Evolutionary conservation across 2,113 vertebrate genomes (phyloP).

Genomic region (Tricholaema leucomelas): DNA sequence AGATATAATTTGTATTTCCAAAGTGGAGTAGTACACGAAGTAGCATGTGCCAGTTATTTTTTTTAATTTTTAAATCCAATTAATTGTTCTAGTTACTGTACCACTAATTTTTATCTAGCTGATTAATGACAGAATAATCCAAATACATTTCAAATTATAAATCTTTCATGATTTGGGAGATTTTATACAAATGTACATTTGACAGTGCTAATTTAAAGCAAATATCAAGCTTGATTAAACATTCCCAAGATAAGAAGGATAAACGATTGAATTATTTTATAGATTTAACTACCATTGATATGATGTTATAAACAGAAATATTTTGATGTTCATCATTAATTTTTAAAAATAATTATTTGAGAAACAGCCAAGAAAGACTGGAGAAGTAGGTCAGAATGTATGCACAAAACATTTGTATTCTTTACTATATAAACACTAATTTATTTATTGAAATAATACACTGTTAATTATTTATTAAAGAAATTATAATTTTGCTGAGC

Average conservation of each 20-base stretch:
- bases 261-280: slow-evolving; percentile 93
- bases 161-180: slow-evolving; percentile 98
- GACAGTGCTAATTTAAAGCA: slow-evolving; percentile 97
- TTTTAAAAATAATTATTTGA: slow-evolving; percentile 78
- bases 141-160: slow-evolving; percentile 95
- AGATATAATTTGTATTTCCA: not conserved
- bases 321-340: slow-evolving; percentile 87
- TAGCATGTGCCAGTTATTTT: slow-evolving; percentile 25
- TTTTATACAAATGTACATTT: slow-evolving; percentile 95
- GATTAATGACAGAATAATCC: slow-evolving; percentile 93
- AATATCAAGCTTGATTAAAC: slow-evolving; percentile 97
- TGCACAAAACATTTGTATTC: slow-evolving; percentile 80
- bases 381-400: slow-evolving; percentile 72
- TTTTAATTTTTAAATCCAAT: slow-evolving; percentile 68
- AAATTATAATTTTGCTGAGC: slow-evolving; percentile 77
- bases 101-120: slow-evolving; percentile 79
- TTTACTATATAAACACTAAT: slow-evolving; percentile 78
- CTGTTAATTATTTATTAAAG: slow-evolving; percentile 81
- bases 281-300: slow-evolving; percentile 88
- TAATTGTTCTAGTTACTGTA: slow-evolving; percentile 77
- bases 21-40: not conserved
- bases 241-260: slow-evolving; percentile 88
- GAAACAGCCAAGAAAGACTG: slow-evolving; percentile 72
- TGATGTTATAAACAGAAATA: slow-evolving; percentile 90
- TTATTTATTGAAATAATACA: slow-evolving; percentile 82